Base-by-base conservation (phyloP, 2,113 vertebrate genomes). In the Prinia subflava region DNA sequence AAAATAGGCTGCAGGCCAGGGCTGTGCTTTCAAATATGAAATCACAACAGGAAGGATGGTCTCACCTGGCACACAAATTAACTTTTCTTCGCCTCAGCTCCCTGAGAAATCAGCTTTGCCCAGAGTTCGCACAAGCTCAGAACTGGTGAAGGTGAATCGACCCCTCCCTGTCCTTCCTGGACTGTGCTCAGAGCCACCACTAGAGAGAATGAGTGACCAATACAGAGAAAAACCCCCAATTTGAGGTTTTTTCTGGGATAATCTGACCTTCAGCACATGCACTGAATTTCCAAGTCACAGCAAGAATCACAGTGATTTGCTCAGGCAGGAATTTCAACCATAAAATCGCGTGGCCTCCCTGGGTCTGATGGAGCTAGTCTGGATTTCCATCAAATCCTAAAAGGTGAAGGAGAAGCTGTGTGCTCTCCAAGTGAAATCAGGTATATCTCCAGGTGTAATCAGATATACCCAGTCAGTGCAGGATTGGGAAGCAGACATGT, bases 321-420 rank as follows among this genome's bases (percentile, higher is more conserved):
- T 56, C 56, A 39, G 39, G 75, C 62, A 75, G 42, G 28, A 7
- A 37, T 62, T 92, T 76, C 63, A 59, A 21, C 27, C 16, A 2
- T 15, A 19, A 2, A 3, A 25, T 44, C 0, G 0, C 7, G 4
- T 30, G 23, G 41, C 20, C 13, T 50, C 46, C 52, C 52, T 50
- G 18, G 24, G 14, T 41, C 81, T 64, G 33, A 47, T 68, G 74
- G 53, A 39, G 20, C 41, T 85, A 23, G 17, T 60, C 60, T 33
- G 69, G 41, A 37, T 70, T 77, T 91, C 55, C 28, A 75, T 6
- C 42, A n/a, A 73, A 60, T 21, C 10, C 19, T 7, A 33, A 63
- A 87, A 86, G 33, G 8, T 3, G 1, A 73, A 77, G 41, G 50
- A 69, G 31, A 69, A 50, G 6, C 20, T 4, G 0, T 27, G 27